Evolutionary conservation across 1,140 invertebrate genomes (phyloP), one percentile per base, ranked within the genome.

Genomic region (Olivierus martensii): DNA sequence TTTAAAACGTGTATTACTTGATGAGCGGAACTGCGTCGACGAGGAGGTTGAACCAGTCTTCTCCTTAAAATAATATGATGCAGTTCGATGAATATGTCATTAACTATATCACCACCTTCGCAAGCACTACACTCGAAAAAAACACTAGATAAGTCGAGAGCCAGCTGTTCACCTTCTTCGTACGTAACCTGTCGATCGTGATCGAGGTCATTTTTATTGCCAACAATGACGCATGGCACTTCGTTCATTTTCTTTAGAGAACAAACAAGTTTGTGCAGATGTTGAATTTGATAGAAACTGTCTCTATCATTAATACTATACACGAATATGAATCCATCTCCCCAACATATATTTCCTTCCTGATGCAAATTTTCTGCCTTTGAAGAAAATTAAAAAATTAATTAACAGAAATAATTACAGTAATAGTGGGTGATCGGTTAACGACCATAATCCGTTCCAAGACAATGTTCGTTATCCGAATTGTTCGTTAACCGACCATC

Each of bases 191-290:
- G 85, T 61, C 89, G 72, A 46, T 92, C 71, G 68, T 92, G 87
- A 35, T 91, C 82, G 79, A 94, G 86, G 64, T 94, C 90, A 6
- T 79, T 83, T 72, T 94, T 93, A 65, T 93, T 93, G 17, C 82
- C 90, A n/a, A 89, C 82, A 3, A 91, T 71, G 5, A 81, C 78
- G 3, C 59, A 59, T 41, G 57, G 50, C 11, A 22, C 18, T 28
- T 28, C 28, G 28, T 28, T 28, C 28, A 28, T n/a, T 1, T 48
- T 48, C 10, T 49, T 35, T 14, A 5, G 37, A 4, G n/a, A 50
- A 18, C 46, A 28, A 15, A 83, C 70, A 61, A 79, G 68, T 69
- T 84, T 74, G 72, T 85, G 75, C 6, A 82, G 79, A 54, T 81
- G 75, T 38, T 82, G 77, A 43, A 88, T 78, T 62, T 83, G 90